These are phyloP conservation scores for Cotesia congregata DNA, from an alignment of 2,888 invertebrate species.

Conservation along the genomic window DNA sequence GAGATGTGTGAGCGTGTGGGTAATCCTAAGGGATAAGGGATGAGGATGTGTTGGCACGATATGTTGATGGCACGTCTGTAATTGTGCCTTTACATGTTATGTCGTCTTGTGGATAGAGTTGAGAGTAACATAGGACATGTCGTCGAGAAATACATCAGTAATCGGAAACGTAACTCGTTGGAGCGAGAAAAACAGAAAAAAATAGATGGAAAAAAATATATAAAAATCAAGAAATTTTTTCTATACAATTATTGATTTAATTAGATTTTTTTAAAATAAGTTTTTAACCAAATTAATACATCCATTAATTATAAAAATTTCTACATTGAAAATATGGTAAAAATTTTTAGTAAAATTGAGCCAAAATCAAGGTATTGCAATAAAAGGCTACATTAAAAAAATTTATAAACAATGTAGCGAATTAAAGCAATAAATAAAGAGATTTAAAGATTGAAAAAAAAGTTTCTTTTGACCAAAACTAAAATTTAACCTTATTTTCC, in stretches of 20 bases:
- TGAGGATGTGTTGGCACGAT: constrained; percentile 31
- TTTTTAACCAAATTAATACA: too few species aligned
- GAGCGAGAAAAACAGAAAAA: constrained; percentile 28
- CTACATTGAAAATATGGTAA: too few species aligned
- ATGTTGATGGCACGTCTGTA: constrained; percentile 43
- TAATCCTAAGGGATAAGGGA: constrained; percentile 20
- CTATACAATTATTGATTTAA: too few species aligned
- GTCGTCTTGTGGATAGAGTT: background rate
- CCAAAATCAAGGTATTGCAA: too few species aligned
- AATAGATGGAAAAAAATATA: constrained; percentile 28
- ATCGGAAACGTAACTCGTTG: constrained; percentile 30
- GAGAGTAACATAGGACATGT: background rate
- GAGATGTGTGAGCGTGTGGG: constrained; percentile 6
- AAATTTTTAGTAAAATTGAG: too few species aligned
- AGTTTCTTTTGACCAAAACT: too few species aligned
- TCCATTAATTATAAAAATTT: too few species aligned
- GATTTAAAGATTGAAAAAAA: too few species aligned
- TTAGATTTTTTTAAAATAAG: too few species aligned
- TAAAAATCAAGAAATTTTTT: constrained; percentile 10
- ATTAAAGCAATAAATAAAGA: too few species aligned
- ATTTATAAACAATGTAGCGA: too few species aligned
- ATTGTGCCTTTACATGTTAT: constrained; percentile 49
- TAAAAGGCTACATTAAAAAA: too few species aligned
- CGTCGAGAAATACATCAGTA: constrained; percentile 2
- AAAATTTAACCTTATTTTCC: background rate